These are phyloP conservation scores for Trachymyrmex septentrionalis DNA, from an alignment of 1,140 invertebrate species.

Conservation along the genomic window DNA sequence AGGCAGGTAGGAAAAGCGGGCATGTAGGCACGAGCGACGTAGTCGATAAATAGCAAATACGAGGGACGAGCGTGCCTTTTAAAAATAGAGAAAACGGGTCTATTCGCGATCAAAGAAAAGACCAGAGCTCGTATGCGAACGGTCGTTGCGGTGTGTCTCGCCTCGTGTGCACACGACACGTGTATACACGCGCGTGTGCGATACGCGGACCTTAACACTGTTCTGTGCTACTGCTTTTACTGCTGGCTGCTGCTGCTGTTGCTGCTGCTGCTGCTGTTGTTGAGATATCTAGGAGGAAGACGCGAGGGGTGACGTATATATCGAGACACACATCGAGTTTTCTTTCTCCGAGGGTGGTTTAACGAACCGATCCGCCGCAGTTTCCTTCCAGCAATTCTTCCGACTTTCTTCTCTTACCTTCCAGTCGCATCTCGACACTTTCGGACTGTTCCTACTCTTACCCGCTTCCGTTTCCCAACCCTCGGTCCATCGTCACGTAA, in stretches of 20 bases:
- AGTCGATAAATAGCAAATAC: slow-evolving; percentile 62
- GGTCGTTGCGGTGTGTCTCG: slow-evolving; percentile 15
- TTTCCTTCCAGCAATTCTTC: slow-evolving; percentile 59
- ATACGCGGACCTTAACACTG: slow-evolving; percentile 23
- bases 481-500: slow-evolving; percentile 10
- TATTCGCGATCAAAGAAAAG: slow-evolving; percentile 60
- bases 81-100: slow-evolving; percentile 58
- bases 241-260: background rate
- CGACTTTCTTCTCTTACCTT: slow-evolving; percentile 43
- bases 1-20: slow-evolving; percentile 31
- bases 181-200: slow-evolving; percentile 28
- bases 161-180: slow-evolving; percentile 27
- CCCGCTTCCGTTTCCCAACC: slow-evolving; percentile 52
- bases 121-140: background rate
- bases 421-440: background rate
- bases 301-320: slow-evolving; percentile 37
- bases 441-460: slow-evolving; percentile 39
- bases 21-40: slow-evolving; percentile 15
- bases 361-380: slow-evolving; percentile 73
- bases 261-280: background rate
- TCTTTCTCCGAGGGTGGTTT: slow-evolving; percentile 67
- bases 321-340: slow-evolving; percentile 27
- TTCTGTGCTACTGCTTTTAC: background rate
- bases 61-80: slow-evolving; percentile 52
- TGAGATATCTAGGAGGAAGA: background rate